These are phyloP conservation scores for Labia minor DNA, from an alignment of 2,888 invertebrate species.

Conservation along the genomic window DNA sequence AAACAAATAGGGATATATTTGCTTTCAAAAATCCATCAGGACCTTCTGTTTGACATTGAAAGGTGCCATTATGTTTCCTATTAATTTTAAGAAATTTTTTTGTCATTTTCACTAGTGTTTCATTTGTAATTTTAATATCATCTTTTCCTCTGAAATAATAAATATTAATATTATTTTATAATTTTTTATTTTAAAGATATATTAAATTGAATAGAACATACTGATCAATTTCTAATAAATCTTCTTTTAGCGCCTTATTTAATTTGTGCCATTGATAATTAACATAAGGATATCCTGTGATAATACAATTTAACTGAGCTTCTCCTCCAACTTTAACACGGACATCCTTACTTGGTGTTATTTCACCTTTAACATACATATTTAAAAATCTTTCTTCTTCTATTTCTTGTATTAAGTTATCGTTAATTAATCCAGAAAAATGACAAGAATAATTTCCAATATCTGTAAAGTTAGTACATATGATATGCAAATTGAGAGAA, in stretches of 20 bases:
- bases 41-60: slow-evolving; percentile 42
- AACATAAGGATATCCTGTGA: slow-evolving; percentile 49
- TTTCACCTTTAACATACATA: slow-evolving; percentile 36
- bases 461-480: slow-evolving; percentile 44
- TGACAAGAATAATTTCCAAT: slow-evolving; percentile 51
- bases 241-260: slow-evolving; percentile 33
- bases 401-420: background rate
- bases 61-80: slow-evolving; percentile 64
- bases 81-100: slow-evolving; percentile 46
- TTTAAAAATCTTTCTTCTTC: background rate
- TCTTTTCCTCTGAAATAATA: background rate
- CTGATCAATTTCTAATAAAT: background rate
- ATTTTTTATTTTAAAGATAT: background rate
- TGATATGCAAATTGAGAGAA: slow-evolving; percentile 37
- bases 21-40: slow-evolving; percentile 39
- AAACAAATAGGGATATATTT: slow-evolving; percentile 45
- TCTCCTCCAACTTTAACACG: slow-evolving; percentile 43
- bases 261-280: slow-evolving; percentile 49
- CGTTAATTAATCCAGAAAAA: slow-evolving; percentile 17
- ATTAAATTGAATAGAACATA: background rate
- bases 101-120: slow-evolving; percentile 48
- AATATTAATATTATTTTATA: background rate
- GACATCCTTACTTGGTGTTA: slow-evolving; percentile 39
- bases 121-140: slow-evolving; percentile 33
- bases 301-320: slow-evolving; percentile 43